Evolutionary conservation across 2,113 vertebrate species (phyloP).

Genomic region (Pseudolaguvia tuberculata): DNA sequence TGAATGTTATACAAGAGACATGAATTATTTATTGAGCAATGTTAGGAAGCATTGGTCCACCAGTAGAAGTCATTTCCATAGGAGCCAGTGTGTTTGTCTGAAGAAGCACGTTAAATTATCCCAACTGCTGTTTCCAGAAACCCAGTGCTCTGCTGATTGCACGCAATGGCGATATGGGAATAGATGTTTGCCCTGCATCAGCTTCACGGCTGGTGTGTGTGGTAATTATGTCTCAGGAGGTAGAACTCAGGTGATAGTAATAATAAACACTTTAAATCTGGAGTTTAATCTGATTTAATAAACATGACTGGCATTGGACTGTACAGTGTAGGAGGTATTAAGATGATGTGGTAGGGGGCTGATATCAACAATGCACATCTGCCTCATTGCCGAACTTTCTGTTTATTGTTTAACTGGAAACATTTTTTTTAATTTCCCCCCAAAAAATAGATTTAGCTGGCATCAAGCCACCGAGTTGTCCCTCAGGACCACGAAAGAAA

Average conservation of each 20-base stretch:
- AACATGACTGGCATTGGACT: slow-evolving; percentile 41
- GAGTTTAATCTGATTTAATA: slow-evolving; percentile 1
- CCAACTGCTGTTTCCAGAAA: not conserved
- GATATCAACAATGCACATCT: slow-evolving; percentile 55
- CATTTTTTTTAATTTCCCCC: too few species aligned
- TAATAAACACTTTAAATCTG: slow-evolving; percentile 36
- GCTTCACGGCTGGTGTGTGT: slow-evolving; percentile 36
- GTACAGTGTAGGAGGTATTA: slow-evolving; percentile 40
- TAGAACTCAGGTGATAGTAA: slow-evolving; percentile 28
- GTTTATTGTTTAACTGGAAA: too few species aligned
- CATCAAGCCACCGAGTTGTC: too few species aligned
- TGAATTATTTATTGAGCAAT: slow-evolving; percentile 32
- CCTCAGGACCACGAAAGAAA: too few species aligned
- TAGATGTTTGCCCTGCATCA: slow-evolving; percentile 27
- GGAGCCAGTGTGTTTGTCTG: not conserved
- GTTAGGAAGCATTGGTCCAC: not conserved
- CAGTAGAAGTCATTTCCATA: slow-evolving; percentile 22
- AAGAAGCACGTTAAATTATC: slow-evolving; percentile 7
- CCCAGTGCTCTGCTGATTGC: slow-evolving; percentile 8
- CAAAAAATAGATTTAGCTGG: too few species aligned
- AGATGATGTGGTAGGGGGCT: slow-evolving; percentile 29
- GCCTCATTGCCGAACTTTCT: slow-evolving; percentile 44
- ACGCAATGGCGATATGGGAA: slow-evolving; percentile 13
- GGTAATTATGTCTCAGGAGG: slow-evolving; percentile 59
- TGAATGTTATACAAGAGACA: not conserved